Evolutionary conservation across 2,888 invertebrate genomes (phyloP).

Genomic region (Thecophora atra): DNA sequence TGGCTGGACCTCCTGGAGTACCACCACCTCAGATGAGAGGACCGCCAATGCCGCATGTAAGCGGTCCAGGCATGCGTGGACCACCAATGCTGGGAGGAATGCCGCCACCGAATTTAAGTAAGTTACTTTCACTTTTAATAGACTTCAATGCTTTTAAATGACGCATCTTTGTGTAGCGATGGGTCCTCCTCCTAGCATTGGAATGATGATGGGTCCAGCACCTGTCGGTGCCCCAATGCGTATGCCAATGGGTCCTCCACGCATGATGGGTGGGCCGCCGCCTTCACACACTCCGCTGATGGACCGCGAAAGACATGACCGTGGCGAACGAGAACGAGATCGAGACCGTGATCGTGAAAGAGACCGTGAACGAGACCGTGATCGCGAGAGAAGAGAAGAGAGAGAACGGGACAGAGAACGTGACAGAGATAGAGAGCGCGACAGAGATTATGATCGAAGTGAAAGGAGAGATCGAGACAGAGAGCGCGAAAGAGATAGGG

Average conservation of each 20-base stretch:
- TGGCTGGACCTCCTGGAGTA: slow-evolving; percentile 59
- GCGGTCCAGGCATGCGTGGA: slow-evolving; percentile 47
- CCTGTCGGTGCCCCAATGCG: slow-evolving; percentile 50
- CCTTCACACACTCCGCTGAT: slow-evolving; percentile 35
- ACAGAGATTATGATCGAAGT: slow-evolving; percentile 49
- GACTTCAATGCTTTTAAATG: not conserved
- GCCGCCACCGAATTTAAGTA: slow-evolving; percentile 57
- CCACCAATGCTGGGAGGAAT: slow-evolving; percentile 51
- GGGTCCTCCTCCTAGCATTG: slow-evolving; percentile 57
- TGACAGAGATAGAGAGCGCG: slow-evolving; percentile 45
- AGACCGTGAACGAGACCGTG: slow-evolving; percentile 64
- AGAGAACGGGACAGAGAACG: slow-evolving; percentile 47
- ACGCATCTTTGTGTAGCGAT: slow-evolving; percentile 47
- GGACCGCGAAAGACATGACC: slow-evolving; percentile 58
- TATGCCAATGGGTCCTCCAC: slow-evolving; percentile 58
- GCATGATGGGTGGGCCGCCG: slow-evolving; percentile 46
- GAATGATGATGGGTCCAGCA: slow-evolving; percentile 52
- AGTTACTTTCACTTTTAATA: slow-evolving; percentile 34
- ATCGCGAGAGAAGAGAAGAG: slow-evolving; percentile 55
- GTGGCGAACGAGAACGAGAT: slow-evolving; percentile 42
- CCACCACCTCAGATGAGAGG: slow-evolving; percentile 60
- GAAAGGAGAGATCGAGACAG: slow-evolving; percentile 37
- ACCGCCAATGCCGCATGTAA: slow-evolving; percentile 56
- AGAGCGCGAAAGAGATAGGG: slow-evolving; percentile 61
- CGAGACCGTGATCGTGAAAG: slow-evolving; percentile 47